phyloP scores from a whole-genome alignment of 2,797 vertebrate genomes.

The Aselliscus stoliczkanus region DNA sequence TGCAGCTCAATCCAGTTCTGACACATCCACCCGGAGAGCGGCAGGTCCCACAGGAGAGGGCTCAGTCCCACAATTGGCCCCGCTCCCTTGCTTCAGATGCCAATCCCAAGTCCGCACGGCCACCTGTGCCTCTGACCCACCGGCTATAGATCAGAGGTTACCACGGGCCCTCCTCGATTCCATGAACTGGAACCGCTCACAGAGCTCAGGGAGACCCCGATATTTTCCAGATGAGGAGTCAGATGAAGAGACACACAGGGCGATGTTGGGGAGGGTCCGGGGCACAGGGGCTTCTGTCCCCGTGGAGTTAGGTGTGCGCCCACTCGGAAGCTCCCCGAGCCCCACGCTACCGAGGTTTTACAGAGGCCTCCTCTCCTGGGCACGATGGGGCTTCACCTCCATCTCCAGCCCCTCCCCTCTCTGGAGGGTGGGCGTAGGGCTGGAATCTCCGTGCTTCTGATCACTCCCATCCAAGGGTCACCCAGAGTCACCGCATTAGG shows the following conservation, averaged over 20 bases:
- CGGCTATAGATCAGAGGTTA: background rate
- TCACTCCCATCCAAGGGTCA: background rate
- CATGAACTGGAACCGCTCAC: background rate
- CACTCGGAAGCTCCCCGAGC: background rate
- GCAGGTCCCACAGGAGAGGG: background rate
- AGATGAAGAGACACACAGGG: background rate
- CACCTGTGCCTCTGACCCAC: background rate
- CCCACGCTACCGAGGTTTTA: background rate
- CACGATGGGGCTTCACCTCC: background rate
- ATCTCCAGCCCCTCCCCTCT: background rate
- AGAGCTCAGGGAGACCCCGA: background rate
- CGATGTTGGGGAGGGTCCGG: background rate
- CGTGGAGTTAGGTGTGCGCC: background rate
- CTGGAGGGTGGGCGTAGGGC: background rate
- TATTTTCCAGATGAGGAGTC: background rate
- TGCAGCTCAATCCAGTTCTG: background rate
- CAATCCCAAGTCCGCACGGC: background rate
- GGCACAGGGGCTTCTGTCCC: background rate
- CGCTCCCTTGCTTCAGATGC: background rate
- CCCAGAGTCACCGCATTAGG: background rate
- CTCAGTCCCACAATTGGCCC: background rate
- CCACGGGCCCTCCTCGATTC: background rate
- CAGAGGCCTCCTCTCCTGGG: background rate
- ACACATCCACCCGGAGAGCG: background rate
- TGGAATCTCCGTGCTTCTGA: no score